Conservation (phyloP, 2,888 invertebrate species). For the Andrena minutula region DNA sequence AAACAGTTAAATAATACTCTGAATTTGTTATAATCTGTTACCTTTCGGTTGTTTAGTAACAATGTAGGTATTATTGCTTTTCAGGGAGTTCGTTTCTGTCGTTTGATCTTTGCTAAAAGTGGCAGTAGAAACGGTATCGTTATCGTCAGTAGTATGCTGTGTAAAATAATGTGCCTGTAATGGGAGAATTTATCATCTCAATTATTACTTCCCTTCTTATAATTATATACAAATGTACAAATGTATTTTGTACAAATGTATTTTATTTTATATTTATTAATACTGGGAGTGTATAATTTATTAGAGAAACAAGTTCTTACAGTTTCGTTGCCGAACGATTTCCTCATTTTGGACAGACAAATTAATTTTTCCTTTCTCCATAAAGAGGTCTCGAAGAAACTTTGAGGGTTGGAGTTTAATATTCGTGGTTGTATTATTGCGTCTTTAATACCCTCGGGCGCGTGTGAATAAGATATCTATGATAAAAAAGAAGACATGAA, state of each 20-base stretch:
- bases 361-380: conserved; percentile 79
- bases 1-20: neutral
- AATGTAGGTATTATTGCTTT: conserved; percentile 30
- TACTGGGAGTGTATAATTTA: neutral
- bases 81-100: conserved; percentile 6
- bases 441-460: conserved; percentile 68
- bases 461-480: conserved; percentile 64
- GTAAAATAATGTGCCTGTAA: conserved; percentile 28
- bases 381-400: conserved; percentile 77
- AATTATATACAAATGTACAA: no score
- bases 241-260: no score
- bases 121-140: neutral
- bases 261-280: no score
- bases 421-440: conserved; percentile 71
- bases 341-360: conserved; percentile 78
- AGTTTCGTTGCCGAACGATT: conserved; percentile 31
- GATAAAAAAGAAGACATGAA: neutral
- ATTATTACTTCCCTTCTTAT: neutral
- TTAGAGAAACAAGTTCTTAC: conserved; percentile 25
- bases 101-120: conserved; percentile 10
- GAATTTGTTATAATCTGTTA: conserved; percentile 34
- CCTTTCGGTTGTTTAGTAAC: conserved; percentile 29
- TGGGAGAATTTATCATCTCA: conserved; percentile 13
- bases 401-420: conserved; percentile 70
- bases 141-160: conserved; percentile 7